Evolutionary conservation across 2,797 vertebrate species (phyloP), one percentile per base, ranked within the genome.

Genomic region (Molothrus aeneus): DNA sequence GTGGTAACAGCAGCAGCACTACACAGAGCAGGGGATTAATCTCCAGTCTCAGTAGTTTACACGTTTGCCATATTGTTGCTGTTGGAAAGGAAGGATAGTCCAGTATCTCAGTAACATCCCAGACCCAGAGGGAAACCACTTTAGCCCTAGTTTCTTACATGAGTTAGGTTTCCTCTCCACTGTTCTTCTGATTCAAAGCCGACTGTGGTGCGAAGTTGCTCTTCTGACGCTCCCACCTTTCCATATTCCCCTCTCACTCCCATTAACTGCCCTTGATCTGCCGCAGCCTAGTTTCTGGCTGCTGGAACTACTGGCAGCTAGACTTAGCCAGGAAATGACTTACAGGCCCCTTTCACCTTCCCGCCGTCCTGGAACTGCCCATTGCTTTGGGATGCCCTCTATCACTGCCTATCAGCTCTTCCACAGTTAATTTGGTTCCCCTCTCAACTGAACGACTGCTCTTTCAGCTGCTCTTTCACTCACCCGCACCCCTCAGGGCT

Each of bases 1-100:
- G 43, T 19, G 28, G 29, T 88, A 86, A 90, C 17, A 69, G 69
- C 59, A 90, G 80, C 53, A 72, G 66, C 59, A 75, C 68, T 59
- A 70, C 45, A 83, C 9, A 87, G 43, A 91, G 80, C 71, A 54
- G n/a, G 38, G 36, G 11, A 64, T 31, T 68, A 71, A 78, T 36
- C 24, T 69, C 32, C 57, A 19, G 36, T 6, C 59, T 54, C 42
- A 38, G 66, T 8, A 75, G 42, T 14, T 72, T 75, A 88, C 73
- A 89, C 36, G 6, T 86, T 79, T 28, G 54, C 50, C 57, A 72
- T 13, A 68, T 11, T 54, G 31, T 29, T 80, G 68, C 88, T 86
- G 18, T 29, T 53, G 45, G 53, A 34, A 91, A 80, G 65, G 69
- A 91, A 79, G 60, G n/a, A 36, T 28, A 82, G 56, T 29, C 73